Evolutionary conservation across 2,113 vertebrate genomes (phyloP).

Genomic region (Xiphophorus maculatus): DNA sequence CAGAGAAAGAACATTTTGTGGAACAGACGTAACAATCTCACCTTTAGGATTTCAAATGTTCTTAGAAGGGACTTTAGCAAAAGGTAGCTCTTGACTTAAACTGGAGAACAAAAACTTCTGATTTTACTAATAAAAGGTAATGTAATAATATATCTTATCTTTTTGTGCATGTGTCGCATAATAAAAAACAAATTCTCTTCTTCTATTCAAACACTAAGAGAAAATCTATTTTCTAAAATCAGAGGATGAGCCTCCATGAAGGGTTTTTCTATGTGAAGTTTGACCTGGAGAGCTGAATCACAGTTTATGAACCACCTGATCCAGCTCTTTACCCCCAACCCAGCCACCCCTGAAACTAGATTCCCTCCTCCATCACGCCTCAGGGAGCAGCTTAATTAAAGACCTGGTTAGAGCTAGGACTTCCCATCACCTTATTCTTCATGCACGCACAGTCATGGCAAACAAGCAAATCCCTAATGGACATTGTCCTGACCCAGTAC

Average conservation of each 20-base stretch:
- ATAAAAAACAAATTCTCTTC: too few species aligned
- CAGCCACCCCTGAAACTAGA: constrained; percentile 75
- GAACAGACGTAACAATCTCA: too few species aligned
- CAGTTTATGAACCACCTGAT: constrained; percentile 33
- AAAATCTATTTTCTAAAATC: not conserved
- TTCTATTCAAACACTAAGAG: not conserved
- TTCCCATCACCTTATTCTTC: constrained; percentile 48
- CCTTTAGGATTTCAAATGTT: too few species aligned
- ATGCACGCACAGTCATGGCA: constrained; percentile 37
- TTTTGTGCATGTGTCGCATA: too few species aligned
- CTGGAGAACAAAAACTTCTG: too few species aligned
- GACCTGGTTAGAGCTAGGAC: constrained; percentile 56
- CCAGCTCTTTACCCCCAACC: constrained; percentile 36
- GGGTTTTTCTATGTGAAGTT: not conserved
- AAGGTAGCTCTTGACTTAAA: too few species aligned
- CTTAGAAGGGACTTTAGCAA: too few species aligned
- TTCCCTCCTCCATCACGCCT: constrained; percentile 74
- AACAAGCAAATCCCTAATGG: constrained; percentile 43
- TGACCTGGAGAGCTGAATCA: not conserved
- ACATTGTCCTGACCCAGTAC: constrained; percentile 24
- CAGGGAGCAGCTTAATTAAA: constrained; percentile 79
- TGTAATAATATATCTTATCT: too few species aligned
- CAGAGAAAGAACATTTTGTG: too few species aligned
- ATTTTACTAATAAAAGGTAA: too few species aligned
- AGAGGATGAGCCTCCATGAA: not conserved